Evolutionary conservation across 2,888 invertebrate genomes (phyloP).

Genomic region (Onthophagus sagittarius): DNA sequence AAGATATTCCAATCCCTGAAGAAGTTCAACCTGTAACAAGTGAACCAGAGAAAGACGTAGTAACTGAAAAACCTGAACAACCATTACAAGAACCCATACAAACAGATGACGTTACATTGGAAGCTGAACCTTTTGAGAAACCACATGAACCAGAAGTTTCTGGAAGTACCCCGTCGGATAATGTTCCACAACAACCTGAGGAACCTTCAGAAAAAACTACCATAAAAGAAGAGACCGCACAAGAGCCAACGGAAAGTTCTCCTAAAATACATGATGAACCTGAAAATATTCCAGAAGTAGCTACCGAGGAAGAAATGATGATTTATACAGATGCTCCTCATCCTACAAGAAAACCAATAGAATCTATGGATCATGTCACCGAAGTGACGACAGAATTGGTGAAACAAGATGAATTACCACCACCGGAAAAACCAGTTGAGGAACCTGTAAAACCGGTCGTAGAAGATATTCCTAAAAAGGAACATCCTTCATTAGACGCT

Average conservation of each 20-base stretch:
- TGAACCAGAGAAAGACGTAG: constrained; percentile 8
- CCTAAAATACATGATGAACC: neutral
- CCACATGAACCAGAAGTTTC: neutral
- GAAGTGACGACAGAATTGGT: constrained; percentile 11
- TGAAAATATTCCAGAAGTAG: constrained; percentile 15
- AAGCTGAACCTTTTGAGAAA: neutral
- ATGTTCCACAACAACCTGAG: neutral
- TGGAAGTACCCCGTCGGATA: neutral
- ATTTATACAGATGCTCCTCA: constrained; percentile 19
- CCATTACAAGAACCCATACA: constrained; percentile 13
- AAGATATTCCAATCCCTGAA: constrained; percentile 12
- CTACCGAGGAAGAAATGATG: constrained; percentile 18
- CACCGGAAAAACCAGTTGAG: neutral
- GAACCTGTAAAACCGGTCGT: neutral
- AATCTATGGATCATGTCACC: constrained; percentile 22
- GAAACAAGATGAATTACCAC: neutral
- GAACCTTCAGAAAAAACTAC: neutral
- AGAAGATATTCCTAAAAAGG: neutral
- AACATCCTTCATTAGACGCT: neutral
- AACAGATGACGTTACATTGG: neutral
- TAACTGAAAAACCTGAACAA: constrained; percentile 9
- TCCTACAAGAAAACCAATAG: constrained; percentile 20
- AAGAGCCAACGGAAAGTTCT: neutral
- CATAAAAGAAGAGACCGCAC: neutral
- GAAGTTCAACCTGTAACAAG: constrained; percentile 3